Conservation (phyloP, 1,140 invertebrate species). For the Liolophura sinensis region DNA sequence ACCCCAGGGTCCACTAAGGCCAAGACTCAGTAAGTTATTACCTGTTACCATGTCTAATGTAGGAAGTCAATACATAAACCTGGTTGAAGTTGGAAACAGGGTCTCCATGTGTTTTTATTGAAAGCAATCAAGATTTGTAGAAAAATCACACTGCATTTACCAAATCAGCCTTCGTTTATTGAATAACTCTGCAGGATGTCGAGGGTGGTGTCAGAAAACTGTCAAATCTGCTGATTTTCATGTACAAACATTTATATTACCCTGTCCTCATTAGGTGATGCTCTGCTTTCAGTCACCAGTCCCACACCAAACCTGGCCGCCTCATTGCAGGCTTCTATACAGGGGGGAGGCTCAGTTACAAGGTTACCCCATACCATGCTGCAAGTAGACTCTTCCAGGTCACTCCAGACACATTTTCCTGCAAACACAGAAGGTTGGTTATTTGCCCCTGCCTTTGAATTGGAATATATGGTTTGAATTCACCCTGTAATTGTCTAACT, state of each 20-base stretch:
- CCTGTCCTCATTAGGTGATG: neutral
- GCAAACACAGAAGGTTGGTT: neutral
- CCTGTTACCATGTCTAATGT: no score
- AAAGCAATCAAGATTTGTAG: neutral
- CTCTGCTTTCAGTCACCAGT: conserved; percentile 11
- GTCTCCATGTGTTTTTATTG: no score
- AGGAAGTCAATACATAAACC: no score
- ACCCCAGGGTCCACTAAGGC: no score
- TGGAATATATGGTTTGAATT: neutral
- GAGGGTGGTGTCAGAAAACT: neutral
- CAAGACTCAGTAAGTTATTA: no score
- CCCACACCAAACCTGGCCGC: conserved; percentile 16
- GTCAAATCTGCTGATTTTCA: neutral
- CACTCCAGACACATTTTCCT: neutral
- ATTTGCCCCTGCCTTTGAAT: neutral
- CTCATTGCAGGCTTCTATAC: conserved; percentile 7
- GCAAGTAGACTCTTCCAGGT: neutral
- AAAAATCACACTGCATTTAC: neutral
- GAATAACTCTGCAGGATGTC: neutral
- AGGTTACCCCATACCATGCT: conserved; percentile 10
- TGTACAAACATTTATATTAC: neutral
- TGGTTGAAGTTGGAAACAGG: no score
- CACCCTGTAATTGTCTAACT: neutral
- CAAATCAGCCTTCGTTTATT: neutral
- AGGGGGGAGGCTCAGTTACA: conserved; percentile 4